A percentile compares a stretch with the other conserved stretches of the same genome.
phyloP scores from a whole-genome alignment of 2,113 vertebrate genomes.

The Camelus dromedarius region DNA sequence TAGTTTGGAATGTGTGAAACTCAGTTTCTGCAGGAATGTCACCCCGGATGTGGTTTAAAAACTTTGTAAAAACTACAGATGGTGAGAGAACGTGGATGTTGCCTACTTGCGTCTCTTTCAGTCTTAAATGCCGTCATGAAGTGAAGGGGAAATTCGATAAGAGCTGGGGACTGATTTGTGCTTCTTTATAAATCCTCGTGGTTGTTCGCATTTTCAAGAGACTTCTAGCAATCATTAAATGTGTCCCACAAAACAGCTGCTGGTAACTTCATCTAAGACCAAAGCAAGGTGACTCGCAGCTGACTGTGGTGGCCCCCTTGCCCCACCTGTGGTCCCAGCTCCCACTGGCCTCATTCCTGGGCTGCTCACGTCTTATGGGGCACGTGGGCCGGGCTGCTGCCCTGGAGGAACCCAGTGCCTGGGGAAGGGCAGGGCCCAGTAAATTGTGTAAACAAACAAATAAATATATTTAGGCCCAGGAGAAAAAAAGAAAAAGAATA shows the following conservation, averaged over 20 bases:
- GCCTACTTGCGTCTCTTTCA: background rate
- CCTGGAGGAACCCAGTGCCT: background rate
- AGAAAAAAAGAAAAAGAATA: background rate
- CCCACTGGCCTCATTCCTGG: background rate
- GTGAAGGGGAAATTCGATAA: background rate
- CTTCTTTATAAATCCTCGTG: background rate
- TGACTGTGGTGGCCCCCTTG: background rate
- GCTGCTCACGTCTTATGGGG: background rate
- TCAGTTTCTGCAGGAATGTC: slow-evolving; percentile 85
- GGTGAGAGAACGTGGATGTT: slow-evolving; percentile 44
- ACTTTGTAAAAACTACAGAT: slow-evolving; percentile 71
- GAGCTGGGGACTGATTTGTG: background rate
- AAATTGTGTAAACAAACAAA: background rate
- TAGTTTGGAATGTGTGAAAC: slow-evolving; percentile 83
- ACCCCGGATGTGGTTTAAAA: slow-evolving; percentile 77
- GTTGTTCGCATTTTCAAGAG: background rate
- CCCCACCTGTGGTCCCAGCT: background rate
- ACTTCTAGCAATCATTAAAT: background rate
- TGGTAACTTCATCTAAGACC: background rate
- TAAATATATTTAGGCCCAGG: background rate
- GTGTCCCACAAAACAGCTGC: background rate
- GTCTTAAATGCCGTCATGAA: background rate
- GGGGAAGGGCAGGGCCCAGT: background rate
- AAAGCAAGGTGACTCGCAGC: background rate
- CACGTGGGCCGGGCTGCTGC: too few species aligned